phyloP scores from a whole-genome alignment of 1,140 invertebrate species.

The Microplitis demolitor region DNA sequence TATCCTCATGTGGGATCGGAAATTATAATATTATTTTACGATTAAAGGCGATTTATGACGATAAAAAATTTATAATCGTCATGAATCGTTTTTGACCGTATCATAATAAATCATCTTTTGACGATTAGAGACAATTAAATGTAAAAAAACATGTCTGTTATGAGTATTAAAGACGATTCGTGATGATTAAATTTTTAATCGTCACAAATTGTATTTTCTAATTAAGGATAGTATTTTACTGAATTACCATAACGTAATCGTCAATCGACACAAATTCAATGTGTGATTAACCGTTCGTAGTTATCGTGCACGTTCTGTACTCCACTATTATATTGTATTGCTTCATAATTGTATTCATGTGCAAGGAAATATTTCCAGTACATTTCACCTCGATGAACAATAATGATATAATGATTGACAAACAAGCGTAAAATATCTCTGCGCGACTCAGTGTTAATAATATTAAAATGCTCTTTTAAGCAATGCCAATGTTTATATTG shows the following conservation, averaged over 20 bases:
- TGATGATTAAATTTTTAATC: too few species aligned
- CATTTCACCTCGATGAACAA: not conserved
- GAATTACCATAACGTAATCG: constrained; percentile 36
- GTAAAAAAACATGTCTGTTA: too few species aligned
- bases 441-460: not conserved
- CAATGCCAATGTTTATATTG: too few species aligned
- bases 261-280: constrained; percentile 49
- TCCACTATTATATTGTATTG: constrained; percentile 7
- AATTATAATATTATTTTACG: too few species aligned
- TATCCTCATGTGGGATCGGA: too few species aligned
- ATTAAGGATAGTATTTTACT: constrained; percentile 34
- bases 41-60: too few species aligned
- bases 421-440: not conserved
- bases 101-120: too few species aligned
- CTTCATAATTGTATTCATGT: not conserved
- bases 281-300: constrained; percentile 36
- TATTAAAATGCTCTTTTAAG: not conserved
- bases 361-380: not conserved
- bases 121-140: too few species aligned
- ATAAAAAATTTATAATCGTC: too few species aligned
- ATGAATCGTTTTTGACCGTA: too few species aligned
- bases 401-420: not conserved
- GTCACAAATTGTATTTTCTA: too few species aligned
- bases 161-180: too few species aligned
- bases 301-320: constrained; percentile 17